These are phyloP conservation scores for Leucoma salicis DNA, from an alignment of 2,888 invertebrate species.

Conservation along the genomic window DNA sequence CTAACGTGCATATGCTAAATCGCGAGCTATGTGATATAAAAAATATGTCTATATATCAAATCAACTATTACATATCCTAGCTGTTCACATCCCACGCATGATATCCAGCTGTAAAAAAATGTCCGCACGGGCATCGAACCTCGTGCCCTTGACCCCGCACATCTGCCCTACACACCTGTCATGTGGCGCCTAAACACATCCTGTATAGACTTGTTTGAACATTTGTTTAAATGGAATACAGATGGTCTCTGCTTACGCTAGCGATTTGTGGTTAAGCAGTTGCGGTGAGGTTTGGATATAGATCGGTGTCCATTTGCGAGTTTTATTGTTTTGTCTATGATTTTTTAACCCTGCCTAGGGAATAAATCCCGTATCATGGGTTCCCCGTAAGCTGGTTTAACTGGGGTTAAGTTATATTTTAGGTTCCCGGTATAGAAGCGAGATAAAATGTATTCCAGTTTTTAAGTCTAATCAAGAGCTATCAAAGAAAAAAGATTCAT, in stretches of 20 bases:
- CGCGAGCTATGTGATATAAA: too few species aligned
- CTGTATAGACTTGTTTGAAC: conserved; percentile 10
- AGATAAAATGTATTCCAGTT: too few species aligned
- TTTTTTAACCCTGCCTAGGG: too few species aligned
- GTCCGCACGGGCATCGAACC: conserved; percentile 28
- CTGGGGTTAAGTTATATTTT: too few species aligned
- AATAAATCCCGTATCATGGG: too few species aligned
- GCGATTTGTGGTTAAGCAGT: not conserved
- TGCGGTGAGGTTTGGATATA: not conserved
- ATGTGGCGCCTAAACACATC: conserved; percentile 21
- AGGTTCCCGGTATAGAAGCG: too few species aligned
- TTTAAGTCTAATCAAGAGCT: too few species aligned
- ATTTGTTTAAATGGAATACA: not conserved
- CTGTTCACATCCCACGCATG: not conserved
- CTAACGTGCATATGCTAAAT: too few species aligned
- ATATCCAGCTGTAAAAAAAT: conserved; percentile 6
- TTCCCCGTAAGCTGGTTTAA: too few species aligned
- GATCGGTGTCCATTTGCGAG: conserved; percentile 3
- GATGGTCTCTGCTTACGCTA: not conserved
- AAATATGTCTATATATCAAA: too few species aligned
- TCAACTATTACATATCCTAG: not conserved
- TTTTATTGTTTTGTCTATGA: too few species aligned
- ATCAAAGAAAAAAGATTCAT: too few species aligned
- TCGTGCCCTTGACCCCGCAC: conserved; percentile 34
- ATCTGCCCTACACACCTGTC: conserved; percentile 42